These are phyloP conservation scores for Galeruca laticollis DNA, from an alignment of 2,888 invertebrate species.

Conservation along the genomic window DNA sequence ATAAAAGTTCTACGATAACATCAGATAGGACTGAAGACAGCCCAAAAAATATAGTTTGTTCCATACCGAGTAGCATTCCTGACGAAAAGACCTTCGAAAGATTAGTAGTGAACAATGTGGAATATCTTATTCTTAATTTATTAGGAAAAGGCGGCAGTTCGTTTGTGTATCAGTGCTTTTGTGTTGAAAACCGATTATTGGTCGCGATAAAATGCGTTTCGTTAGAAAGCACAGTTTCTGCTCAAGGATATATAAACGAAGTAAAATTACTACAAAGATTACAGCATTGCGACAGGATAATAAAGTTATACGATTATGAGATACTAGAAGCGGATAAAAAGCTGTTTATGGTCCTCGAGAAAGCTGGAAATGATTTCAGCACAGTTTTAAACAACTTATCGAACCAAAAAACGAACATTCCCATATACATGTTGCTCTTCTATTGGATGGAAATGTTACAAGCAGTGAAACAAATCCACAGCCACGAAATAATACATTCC, in stretches of 20 bases:
- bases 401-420: constrained; percentile 68
- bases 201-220: constrained; percentile 88
- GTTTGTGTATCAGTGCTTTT: constrained; percentile 82
- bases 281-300: constrained; percentile 85
- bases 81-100: constrained; percentile 62
- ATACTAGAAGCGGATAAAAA: constrained; percentile 73
- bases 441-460: constrained; percentile 96
- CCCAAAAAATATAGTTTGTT: constrained; percentile 29
- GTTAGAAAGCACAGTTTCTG: constrained; percentile 79
- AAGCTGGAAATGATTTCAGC: constrained; percentile 90
- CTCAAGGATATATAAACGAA: constrained; percentile 89
- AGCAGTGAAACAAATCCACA: constrained; percentile 90
- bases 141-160: constrained; percentile 93
- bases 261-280: constrained; percentile 84
- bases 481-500: constrained; percentile 88
- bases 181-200: constrained; percentile 70
- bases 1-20: constrained; percentile 32
- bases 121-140: constrained; percentile 80
- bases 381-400: constrained; percentile 74
- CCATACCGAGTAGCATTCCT: constrained; percentile 24
- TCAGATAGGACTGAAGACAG: constrained; percentile 14
- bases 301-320: constrained; percentile 87
- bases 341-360: constrained; percentile 91
- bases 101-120: constrained; percentile 76
- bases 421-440: constrained; percentile 82